Conservation (phyloP, 2,113 vertebrate genomes). For the Amphiprion ocellaris region DNA sequence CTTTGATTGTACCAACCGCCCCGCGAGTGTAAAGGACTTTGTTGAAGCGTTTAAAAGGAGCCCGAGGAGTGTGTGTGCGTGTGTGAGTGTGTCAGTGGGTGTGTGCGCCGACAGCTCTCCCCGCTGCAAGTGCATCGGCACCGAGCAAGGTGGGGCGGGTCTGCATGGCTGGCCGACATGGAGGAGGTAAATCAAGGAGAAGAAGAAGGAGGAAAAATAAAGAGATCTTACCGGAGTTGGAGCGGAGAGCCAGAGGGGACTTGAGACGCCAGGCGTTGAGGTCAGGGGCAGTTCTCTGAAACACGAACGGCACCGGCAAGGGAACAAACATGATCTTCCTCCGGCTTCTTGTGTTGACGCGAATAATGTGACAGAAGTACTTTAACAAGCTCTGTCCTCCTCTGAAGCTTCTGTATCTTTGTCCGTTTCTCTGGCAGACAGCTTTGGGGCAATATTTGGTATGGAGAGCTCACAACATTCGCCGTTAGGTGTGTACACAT, state of each 20-base stretch:
- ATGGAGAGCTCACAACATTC: slow-evolving; percentile 72
- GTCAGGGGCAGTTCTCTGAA: slow-evolving; percentile 90
- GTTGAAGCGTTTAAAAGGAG: slow-evolving; percentile 42
- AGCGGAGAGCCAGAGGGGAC: slow-evolving; percentile 87
- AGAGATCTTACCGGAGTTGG: slow-evolving; percentile 87
- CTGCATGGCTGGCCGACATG: slow-evolving; percentile 63
- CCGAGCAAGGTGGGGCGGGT: slow-evolving; percentile 74
- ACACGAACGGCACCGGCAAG: slow-evolving; percentile 88
- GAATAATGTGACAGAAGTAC: slow-evolving; percentile 70
- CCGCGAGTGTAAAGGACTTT: slow-evolving; percentile 36
- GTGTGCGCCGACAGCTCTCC: slow-evolving; percentile 45
- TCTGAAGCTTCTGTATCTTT: slow-evolving; percentile 66
- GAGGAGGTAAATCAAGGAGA: slow-evolving; percentile 59
- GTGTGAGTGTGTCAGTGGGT: slow-evolving; percentile 47
- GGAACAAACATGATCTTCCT: slow-evolving; percentile 85
- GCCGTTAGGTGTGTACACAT: slow-evolving; percentile 74
- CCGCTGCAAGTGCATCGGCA: slow-evolving; percentile 63
- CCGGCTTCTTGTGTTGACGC: slow-evolving; percentile 75
- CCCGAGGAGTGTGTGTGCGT: slow-evolving; percentile 51
- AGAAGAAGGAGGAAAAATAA: not conserved
- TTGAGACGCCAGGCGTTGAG: slow-evolving; percentile 90
- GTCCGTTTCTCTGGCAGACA: slow-evolving; percentile 67
- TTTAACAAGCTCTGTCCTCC: slow-evolving; percentile 68
- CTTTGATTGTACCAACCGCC: slow-evolving; percentile 22
- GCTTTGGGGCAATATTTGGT: slow-evolving; percentile 71